Base-by-base conservation (phyloP, 2,113 vertebrate genomes). In the Pangasianodon hypophthalmus region DNA sequence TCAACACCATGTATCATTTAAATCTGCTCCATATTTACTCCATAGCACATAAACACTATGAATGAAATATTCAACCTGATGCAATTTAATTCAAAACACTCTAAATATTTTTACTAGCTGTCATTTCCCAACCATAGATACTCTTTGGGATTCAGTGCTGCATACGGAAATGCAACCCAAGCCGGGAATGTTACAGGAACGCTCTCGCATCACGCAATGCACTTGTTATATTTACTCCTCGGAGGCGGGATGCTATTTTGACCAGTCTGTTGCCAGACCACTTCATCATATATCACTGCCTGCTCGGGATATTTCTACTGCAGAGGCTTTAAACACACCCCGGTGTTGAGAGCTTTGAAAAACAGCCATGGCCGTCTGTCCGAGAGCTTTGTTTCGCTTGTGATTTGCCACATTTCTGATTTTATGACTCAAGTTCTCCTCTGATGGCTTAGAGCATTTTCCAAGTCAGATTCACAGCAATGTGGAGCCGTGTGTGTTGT, bases 161-260 rank as follows among this genome's bases (percentile, higher is more conserved):
- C 37, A 29, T 1, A 62, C 1, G 56, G 86, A 60, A 87, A 79
- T 5, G 54, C 86, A 79, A 87, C 56, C 86, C 86, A 18, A 60
- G 54, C 54, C 4, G 37, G 54, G 86, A 87, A 79, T 87, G 73
- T 87, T 32, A n/a, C 37, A 79, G 86, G 54, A 87, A 79, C 75
- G 54, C 37, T 58, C 71, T 44, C 26, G 37, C 73, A 87, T 79
- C 54, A 60, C 26, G 52, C 32, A 60, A 77, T 46, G 54, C 71
- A 48, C 86, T 87, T 46, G 71, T 87, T 79, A 87, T 77, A 77
- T 87, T 79, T 60, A 77, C 86, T 87, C 86, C 71, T 60, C 8
- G 6, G 54, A 62, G 54, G 54, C 73, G 62, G 52, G 86, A 60
- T n/a, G 86, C 86, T 87, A 87, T 87, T 87, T 87, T 87, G 73